Evolutionary conservation across 2,888 invertebrate genomes (phyloP), one percentile per base, ranked within the genome.

Genomic region (Sminthurides aquaticus): DNA sequence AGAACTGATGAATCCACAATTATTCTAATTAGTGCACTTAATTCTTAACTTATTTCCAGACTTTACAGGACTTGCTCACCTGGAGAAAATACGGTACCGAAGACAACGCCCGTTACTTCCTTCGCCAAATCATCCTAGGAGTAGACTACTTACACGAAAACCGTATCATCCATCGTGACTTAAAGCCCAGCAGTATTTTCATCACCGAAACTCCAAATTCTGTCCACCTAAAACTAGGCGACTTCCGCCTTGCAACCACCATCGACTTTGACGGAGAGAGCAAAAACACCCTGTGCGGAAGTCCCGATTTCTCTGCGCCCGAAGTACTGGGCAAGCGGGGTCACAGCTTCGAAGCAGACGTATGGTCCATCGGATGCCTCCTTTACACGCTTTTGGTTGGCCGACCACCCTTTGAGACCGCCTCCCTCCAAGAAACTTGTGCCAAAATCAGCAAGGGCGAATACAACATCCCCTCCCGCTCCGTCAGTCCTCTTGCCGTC

Each of bases 281-380:
- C 55, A 89, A 88, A 78, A 84, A 83, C 80, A 99, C 99, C 15
- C 81, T 99, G 57, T 99, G 99, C 77, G 99, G 99, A n/a, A 99
- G 99, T 3, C 99, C 99, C 1, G 99, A 99, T 81, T 99, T 99
- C 79, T 98, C 99, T 75, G 99, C 99, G 0, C 99, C 98, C 0
- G 99, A 99, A 80, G 95, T 99, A 76, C 81, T 99, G 75, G 89
- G 87, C 57, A 99, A 98, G 80, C 90, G 90, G 78, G 99, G 99
- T 0, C 99, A 99, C 80, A 96, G 97, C 49, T 99, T 89, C 78
- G 98, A 98, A 82, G 99, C 98, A 8, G 99, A 99, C 80, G 87
- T 98, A 70, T 99, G 99, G 99, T 98, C 98, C 29, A 85, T 99
- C 76, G 99, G 97, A n/a, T 97, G 94, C 80, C 96, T 98, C 75